phyloP scores from a whole-genome alignment of 2,888 invertebrate genomes.

The Rhamnusium bicolor region DNA sequence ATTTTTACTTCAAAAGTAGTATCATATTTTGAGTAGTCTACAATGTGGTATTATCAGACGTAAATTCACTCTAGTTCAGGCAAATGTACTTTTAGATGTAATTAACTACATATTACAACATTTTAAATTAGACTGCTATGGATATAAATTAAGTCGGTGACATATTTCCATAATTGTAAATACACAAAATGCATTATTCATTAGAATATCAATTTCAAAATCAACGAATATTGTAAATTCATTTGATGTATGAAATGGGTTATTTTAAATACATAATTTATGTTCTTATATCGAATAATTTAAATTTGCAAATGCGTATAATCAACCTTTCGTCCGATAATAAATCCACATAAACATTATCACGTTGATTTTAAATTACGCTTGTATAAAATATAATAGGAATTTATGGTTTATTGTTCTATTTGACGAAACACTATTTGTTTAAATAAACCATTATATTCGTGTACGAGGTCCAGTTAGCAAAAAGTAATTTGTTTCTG shows the following conservation, averaged over 20 bases:
- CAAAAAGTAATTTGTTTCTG: conserved; percentile 3
- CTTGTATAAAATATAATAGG: conserved; percentile 37
- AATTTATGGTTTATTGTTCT: conserved; percentile 35
- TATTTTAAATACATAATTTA: conserved; percentile 48
- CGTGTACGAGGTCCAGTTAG: neutral
- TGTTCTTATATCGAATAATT: conserved; percentile 40
- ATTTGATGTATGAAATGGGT: conserved; percentile 40
- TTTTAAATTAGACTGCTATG: conserved; percentile 24
- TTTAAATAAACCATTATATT: conserved; percentile 25
- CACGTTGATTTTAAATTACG: conserved; percentile 31
- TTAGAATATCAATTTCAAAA: conserved; percentile 30
- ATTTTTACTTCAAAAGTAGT: too few relatives aligned
- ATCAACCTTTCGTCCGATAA: conserved; percentile 38
- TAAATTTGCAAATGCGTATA: conserved; percentile 29
- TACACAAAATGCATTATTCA: conserved; percentile 39
- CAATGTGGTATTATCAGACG: neutral
- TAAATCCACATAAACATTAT: conserved; percentile 33
- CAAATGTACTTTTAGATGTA: neutral
- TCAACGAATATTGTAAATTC: conserved; percentile 39
- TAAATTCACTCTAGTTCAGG: neutral
- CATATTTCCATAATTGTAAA: conserved; percentile 43
- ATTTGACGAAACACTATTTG: conserved; percentile 34
- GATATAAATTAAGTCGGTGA: conserved; percentile 29
- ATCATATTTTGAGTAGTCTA: neutral
- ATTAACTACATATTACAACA: conserved; percentile 28